Evolutionary conservation across 2,888 invertebrate species (phyloP).

Genomic region (Polydrusus tereticollis): DNA sequence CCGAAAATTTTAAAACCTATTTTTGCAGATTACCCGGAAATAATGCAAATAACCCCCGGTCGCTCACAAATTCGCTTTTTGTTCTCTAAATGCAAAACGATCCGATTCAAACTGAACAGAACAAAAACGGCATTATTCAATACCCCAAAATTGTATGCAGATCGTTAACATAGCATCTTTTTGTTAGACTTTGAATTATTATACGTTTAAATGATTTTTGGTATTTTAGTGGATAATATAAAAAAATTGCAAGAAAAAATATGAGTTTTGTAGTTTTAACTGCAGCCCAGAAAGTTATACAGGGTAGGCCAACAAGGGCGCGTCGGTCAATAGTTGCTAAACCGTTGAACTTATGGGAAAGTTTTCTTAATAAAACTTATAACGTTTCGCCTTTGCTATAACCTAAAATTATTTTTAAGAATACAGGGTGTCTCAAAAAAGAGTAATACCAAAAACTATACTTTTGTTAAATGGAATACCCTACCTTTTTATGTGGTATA

Average conservation of each 20-base stretch:
- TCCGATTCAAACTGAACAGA: slow-evolving; percentile 27
- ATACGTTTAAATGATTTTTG: neutral
- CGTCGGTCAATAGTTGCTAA: no score
- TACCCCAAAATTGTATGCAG: slow-evolving; percentile 46
- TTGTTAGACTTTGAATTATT: slow-evolving; percentile 22
- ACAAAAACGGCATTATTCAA: slow-evolving; percentile 48
- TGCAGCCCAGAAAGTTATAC: no score
- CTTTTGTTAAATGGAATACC: no score
- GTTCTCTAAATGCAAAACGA: slow-evolving; percentile 22
- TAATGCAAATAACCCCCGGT: slow-evolving; percentile 7
- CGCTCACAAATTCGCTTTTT: slow-evolving; percentile 6
- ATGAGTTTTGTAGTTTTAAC: neutral
- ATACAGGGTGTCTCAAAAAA: no score
- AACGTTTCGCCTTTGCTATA: no score
- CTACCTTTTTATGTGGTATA: no score
- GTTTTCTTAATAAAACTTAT: no score
- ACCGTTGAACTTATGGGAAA: no score
- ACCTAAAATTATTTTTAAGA: no score
- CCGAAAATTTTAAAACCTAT: neutral
- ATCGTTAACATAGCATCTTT: slow-evolving; percentile 38
- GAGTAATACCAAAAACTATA: no score
- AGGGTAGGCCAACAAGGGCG: no score
- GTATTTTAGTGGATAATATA: neutral
- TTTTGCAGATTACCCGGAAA: slow-evolving; percentile 1
- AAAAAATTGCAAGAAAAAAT: neutral